Evolutionary conservation across 2,888 invertebrate genomes (phyloP).

Genomic region (Nasonia oneida): DNA sequence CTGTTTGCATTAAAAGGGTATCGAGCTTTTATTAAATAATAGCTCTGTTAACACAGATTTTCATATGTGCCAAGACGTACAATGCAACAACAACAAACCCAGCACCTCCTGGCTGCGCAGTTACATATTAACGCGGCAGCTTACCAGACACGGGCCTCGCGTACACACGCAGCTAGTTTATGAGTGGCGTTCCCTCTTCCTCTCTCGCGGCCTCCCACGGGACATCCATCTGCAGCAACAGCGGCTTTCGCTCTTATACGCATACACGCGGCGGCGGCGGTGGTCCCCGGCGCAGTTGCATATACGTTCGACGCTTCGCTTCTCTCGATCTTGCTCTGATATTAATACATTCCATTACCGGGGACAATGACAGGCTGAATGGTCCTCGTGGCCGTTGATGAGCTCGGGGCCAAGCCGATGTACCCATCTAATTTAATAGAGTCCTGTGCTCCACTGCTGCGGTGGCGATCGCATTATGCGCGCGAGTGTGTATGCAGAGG

Average conservation of each 20-base stretch:
- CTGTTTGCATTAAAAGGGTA: too few relatives aligned
- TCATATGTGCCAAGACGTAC: too few relatives aligned
- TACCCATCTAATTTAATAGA: conserved; percentile 76
- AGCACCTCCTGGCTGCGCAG: conserved; percentile 49
- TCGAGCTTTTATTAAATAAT: too few relatives aligned
- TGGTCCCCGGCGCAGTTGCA: conserved; percentile 59
- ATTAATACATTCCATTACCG: conserved; percentile 79
- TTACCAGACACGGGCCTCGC: conserved; percentile 17
- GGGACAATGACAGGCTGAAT: conserved; percentile 77
- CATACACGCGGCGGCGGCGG: conserved; percentile 54
- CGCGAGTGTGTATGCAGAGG: background rate
- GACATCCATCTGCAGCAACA: conserved; percentile 14
- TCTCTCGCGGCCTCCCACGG: conserved; percentile 26
- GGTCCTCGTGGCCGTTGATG: conserved; percentile 73
- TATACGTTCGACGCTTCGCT: conserved; percentile 58
- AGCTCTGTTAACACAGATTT: too few relatives aligned
- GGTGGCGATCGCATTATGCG: conserved; percentile 11
- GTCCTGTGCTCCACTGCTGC: background rate
- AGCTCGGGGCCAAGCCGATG: conserved; percentile 69
- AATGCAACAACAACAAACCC: too few relatives aligned
- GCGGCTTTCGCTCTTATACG: conserved; percentile 4
- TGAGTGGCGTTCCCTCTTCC: background rate
- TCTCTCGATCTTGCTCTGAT: conserved; percentile 70
- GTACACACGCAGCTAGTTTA: background rate
- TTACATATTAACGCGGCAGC: conserved; percentile 68